Percentiles rank a stretch among this genome's conserved stretches.
Evolutionary conservation across 2,888 invertebrate species (phyloP).

Genomic region (Andrena bicolor): DNA sequence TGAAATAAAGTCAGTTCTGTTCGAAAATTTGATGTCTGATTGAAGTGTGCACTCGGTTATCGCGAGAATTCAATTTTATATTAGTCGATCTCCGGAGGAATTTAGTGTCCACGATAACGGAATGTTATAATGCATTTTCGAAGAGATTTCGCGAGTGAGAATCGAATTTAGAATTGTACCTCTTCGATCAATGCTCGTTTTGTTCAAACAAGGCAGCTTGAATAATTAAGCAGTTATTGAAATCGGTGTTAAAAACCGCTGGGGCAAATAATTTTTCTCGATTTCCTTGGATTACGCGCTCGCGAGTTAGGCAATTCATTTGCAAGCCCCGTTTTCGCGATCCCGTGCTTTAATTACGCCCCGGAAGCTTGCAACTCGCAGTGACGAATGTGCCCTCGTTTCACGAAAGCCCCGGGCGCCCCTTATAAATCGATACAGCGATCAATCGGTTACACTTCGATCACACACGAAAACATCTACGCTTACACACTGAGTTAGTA

Average conservation of each 20-base stretch:
- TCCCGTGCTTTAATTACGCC: constrained; percentile 29
- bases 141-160: too few species aligned
- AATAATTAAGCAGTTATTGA: too few species aligned
- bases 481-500: constrained; percentile 66
- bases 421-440: constrained; percentile 44
- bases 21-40: neutral
- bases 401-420: constrained; percentile 33
- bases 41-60: too few species aligned
- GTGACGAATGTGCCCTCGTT: constrained; percentile 40
- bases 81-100: too few species aligned
- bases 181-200: too few species aligned
- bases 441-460: constrained; percentile 63
- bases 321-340: neutral
- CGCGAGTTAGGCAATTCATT: neutral
- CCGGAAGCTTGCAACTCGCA: constrained; percentile 15
- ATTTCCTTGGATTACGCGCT: neutral
- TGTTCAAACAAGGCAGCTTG: too few species aligned
- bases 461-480: constrained; percentile 68
- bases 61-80: too few species aligned
- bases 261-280: neutral
- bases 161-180: too few species aligned
- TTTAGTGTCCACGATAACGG: too few species aligned
- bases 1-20: neutral
- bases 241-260: too few species aligned
- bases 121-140: too few species aligned